Evolutionary conservation across 2,888 invertebrate genomes (phyloP).

Genomic region (Oscheius myriophilus): DNA sequence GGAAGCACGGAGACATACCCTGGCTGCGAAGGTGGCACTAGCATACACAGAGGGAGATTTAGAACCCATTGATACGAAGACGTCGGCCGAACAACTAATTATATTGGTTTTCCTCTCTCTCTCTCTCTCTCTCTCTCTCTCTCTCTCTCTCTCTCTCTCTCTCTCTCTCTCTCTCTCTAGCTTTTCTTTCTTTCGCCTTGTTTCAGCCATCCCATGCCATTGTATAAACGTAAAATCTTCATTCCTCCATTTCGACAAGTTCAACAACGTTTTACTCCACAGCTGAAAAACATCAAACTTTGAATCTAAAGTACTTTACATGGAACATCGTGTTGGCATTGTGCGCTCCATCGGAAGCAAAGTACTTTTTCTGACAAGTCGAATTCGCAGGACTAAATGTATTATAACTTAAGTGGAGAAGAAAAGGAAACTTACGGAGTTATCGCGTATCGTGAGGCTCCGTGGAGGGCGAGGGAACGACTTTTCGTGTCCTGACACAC

Average conservation of each 20-base stretch:
- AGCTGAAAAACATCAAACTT: background rate
- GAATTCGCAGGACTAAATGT: background rate
- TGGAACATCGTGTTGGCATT: slow-evolving; percentile 21
- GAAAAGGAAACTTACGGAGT: background rate
- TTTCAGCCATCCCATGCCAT: slow-evolving; percentile 21
- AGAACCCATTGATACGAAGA: slow-evolving; percentile 4
- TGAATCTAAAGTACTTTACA: background rate
- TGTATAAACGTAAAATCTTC: slow-evolving; percentile 9
- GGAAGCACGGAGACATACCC: background rate
- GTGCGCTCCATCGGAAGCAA: slow-evolving; percentile 9
- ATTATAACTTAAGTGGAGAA: no score
- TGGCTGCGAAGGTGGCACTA: background rate
- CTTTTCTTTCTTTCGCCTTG: background rate
- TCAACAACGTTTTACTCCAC: slow-evolving; percentile 10
- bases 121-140: no score
- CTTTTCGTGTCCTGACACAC: slow-evolving; percentile 12
- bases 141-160: no score
- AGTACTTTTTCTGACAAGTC: slow-evolving; percentile 4
- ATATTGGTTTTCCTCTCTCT: background rate
- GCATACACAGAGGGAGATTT: background rate
- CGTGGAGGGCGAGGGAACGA: slow-evolving; percentile 6
- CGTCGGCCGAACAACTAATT: background rate
- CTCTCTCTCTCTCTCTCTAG: no score
- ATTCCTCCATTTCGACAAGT: background rate
- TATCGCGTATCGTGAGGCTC: slow-evolving; percentile 5